A percentile compares a stretch with the other conserved stretches of the same genome.
Conservation (phyloP, 2,797 vertebrate species). For the Natrix natrix region DNA sequence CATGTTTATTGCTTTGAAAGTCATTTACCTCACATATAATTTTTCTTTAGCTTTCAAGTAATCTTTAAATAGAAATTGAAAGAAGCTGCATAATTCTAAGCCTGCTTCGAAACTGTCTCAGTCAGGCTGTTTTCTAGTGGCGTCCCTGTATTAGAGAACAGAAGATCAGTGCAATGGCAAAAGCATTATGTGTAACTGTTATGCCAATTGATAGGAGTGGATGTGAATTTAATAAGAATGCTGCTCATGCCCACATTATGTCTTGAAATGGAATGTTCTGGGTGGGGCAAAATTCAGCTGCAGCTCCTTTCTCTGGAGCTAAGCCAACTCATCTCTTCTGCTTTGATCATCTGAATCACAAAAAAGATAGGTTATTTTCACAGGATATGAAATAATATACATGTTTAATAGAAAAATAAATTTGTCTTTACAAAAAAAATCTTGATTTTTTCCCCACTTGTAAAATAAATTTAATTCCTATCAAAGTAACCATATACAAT, state of each 20-base stretch:
- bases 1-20: background rate
- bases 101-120: background rate
- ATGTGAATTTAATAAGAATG: background rate
- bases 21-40: background rate
- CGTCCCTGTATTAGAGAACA: background rate
- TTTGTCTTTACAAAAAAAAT: background rate
- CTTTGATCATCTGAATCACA: background rate
- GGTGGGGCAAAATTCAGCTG: background rate
- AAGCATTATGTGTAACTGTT: background rate
- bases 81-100: background rate
- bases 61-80: background rate
- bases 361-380: background rate
- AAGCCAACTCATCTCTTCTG: background rate
- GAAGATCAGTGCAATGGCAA: background rate
- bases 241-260: background rate
- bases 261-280: background rate
- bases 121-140: background rate
- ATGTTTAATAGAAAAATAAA: background rate
- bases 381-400: background rate
- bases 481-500: background rate
- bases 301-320: background rate
- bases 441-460: background rate
- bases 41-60: background rate
- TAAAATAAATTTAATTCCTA: background rate
- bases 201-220: background rate